Percentiles rank a stretch among this genome's conserved stretches.
Conservation (phyloP, 2,797 vertebrate species). For the Darevskia mixta region DNA sequence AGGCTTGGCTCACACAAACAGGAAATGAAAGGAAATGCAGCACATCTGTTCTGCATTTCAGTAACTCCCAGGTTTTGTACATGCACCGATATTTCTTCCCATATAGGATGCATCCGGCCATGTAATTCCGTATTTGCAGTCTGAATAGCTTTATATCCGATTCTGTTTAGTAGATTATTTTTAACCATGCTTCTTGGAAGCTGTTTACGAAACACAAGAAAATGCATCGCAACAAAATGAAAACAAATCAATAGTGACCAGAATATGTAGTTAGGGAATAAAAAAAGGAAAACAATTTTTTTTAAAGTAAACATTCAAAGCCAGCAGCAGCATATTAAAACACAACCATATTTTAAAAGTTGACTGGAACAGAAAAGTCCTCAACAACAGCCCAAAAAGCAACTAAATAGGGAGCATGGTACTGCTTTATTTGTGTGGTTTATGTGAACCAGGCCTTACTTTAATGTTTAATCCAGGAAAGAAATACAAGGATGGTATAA, state of each 20-base stretch:
- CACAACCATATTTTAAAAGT: background rate
- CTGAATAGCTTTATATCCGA: background rate
- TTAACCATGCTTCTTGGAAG: background rate
- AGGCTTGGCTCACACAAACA: too few species aligned
- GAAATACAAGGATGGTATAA: slow-evolving; percentile 42
- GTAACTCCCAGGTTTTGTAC: background rate
- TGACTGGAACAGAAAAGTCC: background rate
- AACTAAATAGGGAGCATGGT: background rate
- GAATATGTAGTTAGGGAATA: background rate
- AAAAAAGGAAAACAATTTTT: background rate
- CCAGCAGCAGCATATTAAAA: background rate
- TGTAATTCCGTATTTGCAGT: background rate
- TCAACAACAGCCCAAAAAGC: background rate
- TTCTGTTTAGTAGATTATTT: background rate
- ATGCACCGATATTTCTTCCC: too few species aligned
- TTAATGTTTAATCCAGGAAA: slow-evolving; percentile 8
- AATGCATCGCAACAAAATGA: background rate
- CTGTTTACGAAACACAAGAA: background rate
- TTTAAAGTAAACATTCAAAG: background rate
- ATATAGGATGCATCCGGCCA: background rate
- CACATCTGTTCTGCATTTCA: background rate
- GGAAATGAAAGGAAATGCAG: too few species aligned
- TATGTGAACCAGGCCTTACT: background rate
- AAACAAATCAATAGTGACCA: background rate
- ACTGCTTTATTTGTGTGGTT: background rate